Conservation (phyloP, 2,888 invertebrate genomes). For the Leucoma salicis region DNA sequence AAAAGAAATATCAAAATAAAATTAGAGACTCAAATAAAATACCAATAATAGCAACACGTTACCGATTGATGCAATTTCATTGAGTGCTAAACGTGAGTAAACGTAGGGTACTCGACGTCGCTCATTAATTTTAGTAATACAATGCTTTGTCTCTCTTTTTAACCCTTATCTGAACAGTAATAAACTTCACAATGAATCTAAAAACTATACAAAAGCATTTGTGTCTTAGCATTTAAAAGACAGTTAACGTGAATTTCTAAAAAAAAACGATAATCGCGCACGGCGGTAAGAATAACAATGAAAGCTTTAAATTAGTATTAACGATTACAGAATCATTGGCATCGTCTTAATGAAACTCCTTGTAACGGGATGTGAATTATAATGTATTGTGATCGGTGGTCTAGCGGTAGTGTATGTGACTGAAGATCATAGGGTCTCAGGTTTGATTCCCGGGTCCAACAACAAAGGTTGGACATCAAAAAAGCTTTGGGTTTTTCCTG, state of each 20-base stretch:
- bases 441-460: too few species aligned
- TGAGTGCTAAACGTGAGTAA: conserved; percentile 77
- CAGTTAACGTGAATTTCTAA: conserved; percentile 53
- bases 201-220: conserved; percentile 35
- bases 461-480: too few species aligned
- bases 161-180: conserved; percentile 42
- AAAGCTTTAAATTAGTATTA: conserved; percentile 73
- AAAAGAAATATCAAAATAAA: conserved; percentile 58
- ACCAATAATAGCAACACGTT: conserved; percentile 70
- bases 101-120: conserved; percentile 59
- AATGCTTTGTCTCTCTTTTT: conserved; percentile 37
- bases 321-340: conserved; percentile 75
- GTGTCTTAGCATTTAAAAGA: conserved; percentile 49
- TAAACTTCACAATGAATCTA: conserved; percentile 46
- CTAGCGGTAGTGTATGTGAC: too few species aligned
- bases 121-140: conserved; percentile 51
- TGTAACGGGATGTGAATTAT: conserved; percentile 63
- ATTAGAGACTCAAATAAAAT: conserved; percentile 70
- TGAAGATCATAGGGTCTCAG: too few species aligned
- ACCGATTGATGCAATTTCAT: conserved; percentile 76
- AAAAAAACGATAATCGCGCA: conserved; percentile 66
- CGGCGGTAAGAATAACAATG: conserved; percentile 70
- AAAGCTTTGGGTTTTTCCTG: too few species aligned
- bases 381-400: too few species aligned
- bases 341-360: conserved; percentile 57